Evolutionary conservation across 2,888 invertebrate species (phyloP).

Genomic region (Periphyllus acericola): DNA sequence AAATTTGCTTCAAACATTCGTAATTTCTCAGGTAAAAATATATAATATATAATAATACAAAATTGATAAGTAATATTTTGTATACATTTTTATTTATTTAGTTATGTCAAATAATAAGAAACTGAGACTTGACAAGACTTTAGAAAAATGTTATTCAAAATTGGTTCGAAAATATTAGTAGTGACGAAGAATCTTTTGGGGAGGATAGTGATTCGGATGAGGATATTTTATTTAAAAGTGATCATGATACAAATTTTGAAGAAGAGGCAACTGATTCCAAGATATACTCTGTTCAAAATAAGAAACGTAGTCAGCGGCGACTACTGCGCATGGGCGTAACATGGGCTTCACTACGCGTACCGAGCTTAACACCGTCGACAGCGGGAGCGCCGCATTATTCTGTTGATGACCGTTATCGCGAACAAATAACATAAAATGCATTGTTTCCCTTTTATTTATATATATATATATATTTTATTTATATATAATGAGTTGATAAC

Average conservation of each 20-base stretch:
- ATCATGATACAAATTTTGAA: slow-evolving; percentile 31
- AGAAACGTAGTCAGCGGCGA: too few species aligned
- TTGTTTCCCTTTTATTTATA: too few species aligned
- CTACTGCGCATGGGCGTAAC: too few species aligned
- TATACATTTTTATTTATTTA: slow-evolving; percentile 49
- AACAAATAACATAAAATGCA: too few species aligned
- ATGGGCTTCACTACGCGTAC: too few species aligned
- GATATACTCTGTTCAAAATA: too few species aligned
- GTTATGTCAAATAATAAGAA: slow-evolving; percentile 36
- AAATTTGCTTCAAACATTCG: slow-evolving; percentile 6
- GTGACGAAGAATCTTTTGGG: slow-evolving; percentile 34
- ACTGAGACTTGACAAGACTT: slow-evolving; percentile 32
- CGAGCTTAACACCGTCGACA: too few species aligned
- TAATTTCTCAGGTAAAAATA: slow-evolving; percentile 35
- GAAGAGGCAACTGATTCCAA: slow-evolving; percentile 22
- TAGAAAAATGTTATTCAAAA: slow-evolving; percentile 15
- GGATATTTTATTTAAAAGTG: slow-evolving; percentile 16
- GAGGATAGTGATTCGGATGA: slow-evolving; percentile 30
- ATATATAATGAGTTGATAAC: too few species aligned
- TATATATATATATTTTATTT: too few species aligned
- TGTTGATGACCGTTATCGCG: too few species aligned
- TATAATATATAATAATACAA: slow-evolving; percentile 32
- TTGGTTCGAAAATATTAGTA: slow-evolving; percentile 29
- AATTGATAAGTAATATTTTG: slow-evolving; percentile 27
- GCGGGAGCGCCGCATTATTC: too few species aligned